Base-by-base conservation (phyloP, 1,140 invertebrate species). In the Temnothorax nylanderi region DNA sequence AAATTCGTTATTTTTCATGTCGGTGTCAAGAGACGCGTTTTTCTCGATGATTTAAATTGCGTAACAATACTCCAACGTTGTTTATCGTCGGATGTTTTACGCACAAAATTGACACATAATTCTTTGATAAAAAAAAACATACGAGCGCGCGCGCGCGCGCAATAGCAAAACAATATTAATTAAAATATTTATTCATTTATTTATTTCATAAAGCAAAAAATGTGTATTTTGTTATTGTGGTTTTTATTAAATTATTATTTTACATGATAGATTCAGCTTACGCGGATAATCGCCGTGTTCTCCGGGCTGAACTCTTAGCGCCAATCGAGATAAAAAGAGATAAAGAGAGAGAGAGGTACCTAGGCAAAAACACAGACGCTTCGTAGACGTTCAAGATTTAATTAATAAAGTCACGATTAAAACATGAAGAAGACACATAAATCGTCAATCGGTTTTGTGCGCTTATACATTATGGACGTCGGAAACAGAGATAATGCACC, bases 351-450 rank as follows among this genome's bases (percentile, higher is more conserved):
- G 77, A 88, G 72, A 85, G 90, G 86, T 78, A 58, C 44, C 76
- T 44, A 88, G 86, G 90, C 74, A 90, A 91, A 91, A 85, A 89
- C 81, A 91, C 56, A 91, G 77, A 87, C 71, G 44, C 60, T 88
- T 86, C 77, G 85, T 91, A 91, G 87, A 91, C 87, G 90, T 90
- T 90, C 69, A 91, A 92, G 90, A 91, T 92, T 92, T 91, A 91
- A 91, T 91, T 84, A 91, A 90, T 90, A 90, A 90, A 91, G 85
- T 88, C 87, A 92, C 86, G 91, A 89, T 90, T 81, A 91, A 92
- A 26, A 92, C 91, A 92, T 85, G 89, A 88, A 92, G 87, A 92
- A 92, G 91, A 92, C 91, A 92, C 88, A 91, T 91, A 92, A 89
- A 92, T 92, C 86, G 89, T 92, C 91, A 91, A 90, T 82, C 78